Conservation (phyloP, 2,113 vertebrate species). For the Onychostoma macrolepis region DNA sequence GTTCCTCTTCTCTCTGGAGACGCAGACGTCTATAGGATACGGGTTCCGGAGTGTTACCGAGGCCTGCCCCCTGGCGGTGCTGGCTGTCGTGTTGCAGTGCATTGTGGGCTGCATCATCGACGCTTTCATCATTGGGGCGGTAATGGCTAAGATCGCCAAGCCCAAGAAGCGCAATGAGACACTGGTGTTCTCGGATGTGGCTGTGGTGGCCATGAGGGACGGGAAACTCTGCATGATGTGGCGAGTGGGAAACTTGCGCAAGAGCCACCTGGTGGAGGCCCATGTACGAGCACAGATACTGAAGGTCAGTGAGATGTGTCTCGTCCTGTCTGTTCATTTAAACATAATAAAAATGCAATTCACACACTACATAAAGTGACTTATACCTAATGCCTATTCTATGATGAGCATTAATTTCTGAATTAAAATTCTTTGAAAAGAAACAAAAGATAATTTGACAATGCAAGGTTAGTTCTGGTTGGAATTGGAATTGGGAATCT, state of each 20-base stretch:
- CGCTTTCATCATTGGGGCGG: constrained; percentile 90
- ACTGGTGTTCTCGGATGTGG: constrained; percentile 84
- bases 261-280: constrained; percentile 89
- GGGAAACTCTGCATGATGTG: constrained; percentile 91
- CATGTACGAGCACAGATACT: constrained; percentile 84
- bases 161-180: constrained; percentile 94
- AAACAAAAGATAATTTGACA: no score
- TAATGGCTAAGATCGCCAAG: constrained; percentile 93
- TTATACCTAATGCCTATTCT: no score
- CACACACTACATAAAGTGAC: no score
- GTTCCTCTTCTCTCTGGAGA: constrained; percentile 91
- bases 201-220: constrained; percentile 87
- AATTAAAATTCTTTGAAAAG: no score
- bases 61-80: constrained; percentile 88
- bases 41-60: constrained; percentile 91
- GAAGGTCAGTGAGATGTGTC: constrained; percentile 40
- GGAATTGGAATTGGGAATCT: no score
- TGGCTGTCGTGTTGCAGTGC: constrained; percentile 90
- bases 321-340: background rate
- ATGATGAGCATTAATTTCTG: no score
- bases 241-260: constrained; percentile 88
- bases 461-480: no score
- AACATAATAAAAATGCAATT: no score
- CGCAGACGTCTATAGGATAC: constrained; percentile 92
- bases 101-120: constrained; percentile 91